A percentile compares a stretch with the other conserved stretches of the same genome.
These are phyloP conservation scores for Serrognathus titanus DNA, from an alignment of 2,888 invertebrate genomes.

Conservation along the genomic window DNA sequence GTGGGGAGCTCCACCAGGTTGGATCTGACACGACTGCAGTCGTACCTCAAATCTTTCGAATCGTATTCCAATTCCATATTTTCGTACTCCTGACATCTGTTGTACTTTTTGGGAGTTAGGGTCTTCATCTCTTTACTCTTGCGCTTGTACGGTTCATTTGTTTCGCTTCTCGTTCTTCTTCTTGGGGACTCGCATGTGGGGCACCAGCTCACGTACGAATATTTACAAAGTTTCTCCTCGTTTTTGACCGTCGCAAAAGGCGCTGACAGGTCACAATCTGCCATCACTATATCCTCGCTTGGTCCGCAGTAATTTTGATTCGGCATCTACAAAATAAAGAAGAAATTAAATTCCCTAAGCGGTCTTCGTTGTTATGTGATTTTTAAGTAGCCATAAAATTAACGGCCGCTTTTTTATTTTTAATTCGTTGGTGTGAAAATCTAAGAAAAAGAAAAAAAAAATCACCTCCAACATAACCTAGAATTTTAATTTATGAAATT, in stretches of 20 bases:
- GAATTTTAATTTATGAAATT: slow-evolving; percentile 8
- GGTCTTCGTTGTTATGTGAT: no score
- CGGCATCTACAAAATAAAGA: slow-evolving; percentile 19
- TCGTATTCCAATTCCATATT: slow-evolving; percentile 45
- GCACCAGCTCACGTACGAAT: slow-evolving; percentile 44
- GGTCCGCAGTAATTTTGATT: slow-evolving; percentile 22
- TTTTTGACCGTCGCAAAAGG: slow-evolving; percentile 32
- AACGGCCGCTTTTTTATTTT: not conserved
- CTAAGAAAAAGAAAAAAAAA: slow-evolving; percentile 6
- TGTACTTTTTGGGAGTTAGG: slow-evolving; percentile 38
- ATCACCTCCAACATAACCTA: slow-evolving; percentile 3
- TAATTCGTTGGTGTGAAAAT: not conserved
- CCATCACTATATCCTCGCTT: slow-evolving; percentile 31
- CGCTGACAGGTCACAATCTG: slow-evolving; percentile 37
- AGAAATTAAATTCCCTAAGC: no score
- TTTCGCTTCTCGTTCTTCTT: slow-evolving; percentile 44
- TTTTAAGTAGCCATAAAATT: not conserved
- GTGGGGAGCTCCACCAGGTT: slow-evolving; percentile 46
- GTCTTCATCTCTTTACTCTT: slow-evolving; percentile 45
- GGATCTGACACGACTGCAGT: slow-evolving; percentile 38
- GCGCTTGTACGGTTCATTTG: slow-evolving; percentile 38
- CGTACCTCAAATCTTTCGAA: slow-evolving; percentile 29
- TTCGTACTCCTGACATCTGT: slow-evolving; percentile 37
- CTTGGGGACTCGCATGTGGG: slow-evolving; percentile 44
- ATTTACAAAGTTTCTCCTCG: slow-evolving; percentile 40